These are phyloP conservation scores for Mola mola DNA, from an alignment of 2,113 vertebrate species.

Conservation along the genomic window DNA sequence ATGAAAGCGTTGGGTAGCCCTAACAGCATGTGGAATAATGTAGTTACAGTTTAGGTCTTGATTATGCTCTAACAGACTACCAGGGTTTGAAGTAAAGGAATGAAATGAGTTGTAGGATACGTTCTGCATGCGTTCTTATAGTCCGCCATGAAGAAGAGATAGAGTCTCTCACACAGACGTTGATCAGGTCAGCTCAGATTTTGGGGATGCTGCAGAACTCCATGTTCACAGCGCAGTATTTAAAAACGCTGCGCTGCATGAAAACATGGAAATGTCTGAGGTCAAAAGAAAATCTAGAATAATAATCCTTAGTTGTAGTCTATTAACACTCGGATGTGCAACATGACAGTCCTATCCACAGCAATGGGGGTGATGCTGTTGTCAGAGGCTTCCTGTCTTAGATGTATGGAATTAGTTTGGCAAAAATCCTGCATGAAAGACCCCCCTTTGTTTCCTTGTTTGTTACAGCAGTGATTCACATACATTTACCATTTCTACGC, in stretches of 20 bases:
- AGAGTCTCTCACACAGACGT: neutral
- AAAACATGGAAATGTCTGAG: no score
- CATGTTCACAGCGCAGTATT: neutral
- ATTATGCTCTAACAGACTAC: neutral
- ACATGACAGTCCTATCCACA: conserved; percentile 13
- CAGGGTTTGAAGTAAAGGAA: neutral
- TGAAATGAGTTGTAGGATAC: neutral
- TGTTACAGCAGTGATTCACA: conserved; percentile 22
- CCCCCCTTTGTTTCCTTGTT: conserved; percentile 12
- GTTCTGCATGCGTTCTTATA: conserved; percentile 26
- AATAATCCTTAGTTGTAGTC: no score
- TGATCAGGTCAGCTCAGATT: neutral
- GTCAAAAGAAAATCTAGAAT: no score
- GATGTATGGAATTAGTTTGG: conserved; percentile 50
- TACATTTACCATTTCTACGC: no score
- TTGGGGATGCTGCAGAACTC: conserved; percentile 7
- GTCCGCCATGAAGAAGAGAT: conserved; percentile 13
- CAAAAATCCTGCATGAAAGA: conserved; percentile 54
- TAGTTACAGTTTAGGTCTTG: conserved; percentile 4
- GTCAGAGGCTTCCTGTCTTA: conserved; percentile 27
- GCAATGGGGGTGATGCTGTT: neutral
- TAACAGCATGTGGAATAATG: conserved; percentile 60
- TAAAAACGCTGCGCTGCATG: no score
- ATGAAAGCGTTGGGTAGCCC: conserved; percentile 33
- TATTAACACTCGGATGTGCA: no score